Percentiles rank a stretch among this genome's conserved stretches.
These are phyloP conservation scores for Crypturellus undulatus DNA, from an alignment of 2,113 vertebrate species.

Conservation along the genomic window DNA sequence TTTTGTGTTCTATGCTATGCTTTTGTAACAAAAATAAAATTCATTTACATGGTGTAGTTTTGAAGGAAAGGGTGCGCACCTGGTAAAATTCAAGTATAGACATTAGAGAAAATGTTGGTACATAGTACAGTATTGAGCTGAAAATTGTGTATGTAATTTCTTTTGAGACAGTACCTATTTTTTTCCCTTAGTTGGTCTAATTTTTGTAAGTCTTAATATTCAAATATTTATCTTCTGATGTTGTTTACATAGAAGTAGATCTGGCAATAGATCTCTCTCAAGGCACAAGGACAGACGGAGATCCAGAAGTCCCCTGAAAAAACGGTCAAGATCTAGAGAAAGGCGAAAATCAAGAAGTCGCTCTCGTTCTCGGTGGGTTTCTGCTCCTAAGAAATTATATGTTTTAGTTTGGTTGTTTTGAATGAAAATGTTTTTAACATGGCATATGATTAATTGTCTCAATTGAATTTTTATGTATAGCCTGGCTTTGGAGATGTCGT, in stretches of 20 bases:
- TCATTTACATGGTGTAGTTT: not conserved
- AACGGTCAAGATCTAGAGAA: constrained; percentile 88
- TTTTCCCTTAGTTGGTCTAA: not conserved
- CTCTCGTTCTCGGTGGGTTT: constrained; percentile 83
- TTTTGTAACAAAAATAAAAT: not conserved
- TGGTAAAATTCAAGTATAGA: not conserved
- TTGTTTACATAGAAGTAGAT: constrained; percentile 78
- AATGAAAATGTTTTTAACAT: too few species aligned
- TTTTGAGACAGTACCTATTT: not conserved
- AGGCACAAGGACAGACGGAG: constrained; percentile 82
- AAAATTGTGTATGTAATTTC: not conserved
- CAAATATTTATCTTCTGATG: not conserved
- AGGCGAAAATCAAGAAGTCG: constrained; percentile 84
- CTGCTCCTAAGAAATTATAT: not conserved
- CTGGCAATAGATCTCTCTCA: constrained; percentile 81
- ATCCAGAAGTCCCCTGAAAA: constrained; percentile 84
- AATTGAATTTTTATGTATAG: not conserved
- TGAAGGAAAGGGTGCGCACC: not conserved
- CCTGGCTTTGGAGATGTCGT: not conserved
- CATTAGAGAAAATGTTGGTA: not conserved
- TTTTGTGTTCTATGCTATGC: not conserved
- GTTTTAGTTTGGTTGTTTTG: not conserved
- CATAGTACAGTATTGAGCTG: not conserved
- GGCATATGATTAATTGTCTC: not conserved
- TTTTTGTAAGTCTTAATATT: not conserved